A percentile compares a stretch with the other conserved stretches of the same genome.
Evolutionary conservation across 1,140 invertebrate species (phyloP).

Genomic region (Anadara kagoshimensis): DNA sequence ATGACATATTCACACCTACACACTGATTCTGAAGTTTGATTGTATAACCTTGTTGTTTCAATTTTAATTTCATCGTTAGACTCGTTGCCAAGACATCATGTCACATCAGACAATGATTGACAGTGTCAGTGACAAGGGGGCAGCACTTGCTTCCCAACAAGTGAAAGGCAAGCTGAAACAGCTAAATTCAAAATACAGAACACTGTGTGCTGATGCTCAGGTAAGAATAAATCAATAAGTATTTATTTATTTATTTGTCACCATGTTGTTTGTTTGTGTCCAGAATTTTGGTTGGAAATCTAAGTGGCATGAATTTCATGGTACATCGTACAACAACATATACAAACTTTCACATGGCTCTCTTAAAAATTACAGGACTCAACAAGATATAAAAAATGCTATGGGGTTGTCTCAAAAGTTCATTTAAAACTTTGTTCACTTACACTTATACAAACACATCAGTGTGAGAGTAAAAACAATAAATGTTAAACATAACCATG

Average conservation of each 20-base stretch:
- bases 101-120: slow-evolving; percentile 93
- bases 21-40: too few relatives aligned
- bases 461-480: too few relatives aligned
- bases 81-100: slow-evolving; percentile 90
- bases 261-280: background rate
- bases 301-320: background rate
- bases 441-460: too few relatives aligned
- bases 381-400: too few relatives aligned
- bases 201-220: slow-evolving; percentile 90
- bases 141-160: slow-evolving; percentile 86
- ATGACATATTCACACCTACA: too few relatives aligned
- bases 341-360: too few relatives aligned
- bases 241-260: background rate
- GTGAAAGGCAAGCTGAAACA: slow-evolving; percentile 65
- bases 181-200: slow-evolving; percentile 78
- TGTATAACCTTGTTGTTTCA: background rate
- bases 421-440: too few relatives aligned
- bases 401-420: too few relatives aligned
- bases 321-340: too few relatives aligned
- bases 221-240: slow-evolving; percentile 67
- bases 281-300: slow-evolving; percentile 6
- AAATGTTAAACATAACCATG: too few relatives aligned
- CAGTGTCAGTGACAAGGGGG: slow-evolving; percentile 93
- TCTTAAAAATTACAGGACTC: too few relatives aligned
- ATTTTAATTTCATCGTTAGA: slow-evolving; percentile 48